Conservation (phyloP, 2,113 vertebrate species). For the Peromyscus maniculatus region DNA sequence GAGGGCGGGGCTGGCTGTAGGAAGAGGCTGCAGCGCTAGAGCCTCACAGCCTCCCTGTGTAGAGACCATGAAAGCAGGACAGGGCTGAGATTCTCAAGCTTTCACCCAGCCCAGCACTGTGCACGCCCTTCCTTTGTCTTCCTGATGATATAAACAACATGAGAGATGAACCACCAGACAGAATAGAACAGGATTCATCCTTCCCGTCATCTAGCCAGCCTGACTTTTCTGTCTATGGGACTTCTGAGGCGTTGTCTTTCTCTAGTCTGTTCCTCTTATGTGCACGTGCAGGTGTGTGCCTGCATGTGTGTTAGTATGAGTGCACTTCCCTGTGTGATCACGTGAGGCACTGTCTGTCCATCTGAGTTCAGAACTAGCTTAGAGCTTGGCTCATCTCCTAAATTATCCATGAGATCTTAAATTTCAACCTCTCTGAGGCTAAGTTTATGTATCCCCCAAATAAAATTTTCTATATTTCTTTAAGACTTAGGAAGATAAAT, state of each 20-base stretch:
- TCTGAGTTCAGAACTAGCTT: conserved; percentile 26
- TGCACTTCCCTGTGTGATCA: background rate
- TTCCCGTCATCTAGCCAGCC: background rate
- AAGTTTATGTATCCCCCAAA: conserved; percentile 11
- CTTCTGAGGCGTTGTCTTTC: background rate
- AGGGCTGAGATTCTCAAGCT: background rate
- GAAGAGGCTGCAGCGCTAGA: background rate
- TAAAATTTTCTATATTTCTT: background rate
- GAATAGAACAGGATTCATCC: background rate
- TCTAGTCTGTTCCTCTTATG: background rate
- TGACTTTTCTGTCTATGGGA: background rate
- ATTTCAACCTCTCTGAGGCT: background rate
- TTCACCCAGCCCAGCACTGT: background rate
- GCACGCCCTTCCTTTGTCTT: background rate
- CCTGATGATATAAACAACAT: background rate
- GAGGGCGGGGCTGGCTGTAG: background rate
- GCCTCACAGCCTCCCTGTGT: background rate
- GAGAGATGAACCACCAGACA: background rate
- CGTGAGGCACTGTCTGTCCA: background rate
- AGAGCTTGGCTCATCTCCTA: background rate
- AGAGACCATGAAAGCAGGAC: background rate
- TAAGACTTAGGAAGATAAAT: background rate
- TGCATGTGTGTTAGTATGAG: background rate
- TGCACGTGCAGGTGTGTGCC: background rate
- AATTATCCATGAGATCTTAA: background rate